Evolutionary conservation across 1,140 invertebrate species (phyloP), one percentile per base, ranked within the genome.

Genomic region (Drosophila kanapiae): DNA sequence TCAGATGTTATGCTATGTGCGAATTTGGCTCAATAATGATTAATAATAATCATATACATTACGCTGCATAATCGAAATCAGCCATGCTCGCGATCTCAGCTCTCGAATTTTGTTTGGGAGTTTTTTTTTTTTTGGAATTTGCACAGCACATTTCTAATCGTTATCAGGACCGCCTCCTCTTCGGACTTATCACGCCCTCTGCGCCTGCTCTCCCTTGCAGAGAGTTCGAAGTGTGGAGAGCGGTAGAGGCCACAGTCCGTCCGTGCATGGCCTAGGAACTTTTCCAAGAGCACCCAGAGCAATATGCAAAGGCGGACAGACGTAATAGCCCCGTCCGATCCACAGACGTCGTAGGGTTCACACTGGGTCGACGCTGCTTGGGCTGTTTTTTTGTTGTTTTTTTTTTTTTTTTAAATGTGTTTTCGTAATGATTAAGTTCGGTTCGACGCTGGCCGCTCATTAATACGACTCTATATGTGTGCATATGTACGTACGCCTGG

Each of bases 401-500:
- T n/a, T n/a, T n/a, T n/a, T n/a, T 18, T 56, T 56, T 86, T 85
- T 86, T 64, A 75, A 82, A 72, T 87, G 76, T 60, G 80, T 77
- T 86, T 86, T 87, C 82, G 79, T 78, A 86, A 87, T 72, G 80
- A 68, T 71, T 62, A 65, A 82, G 83, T 80, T 86, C 48, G 71
- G 60, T 70, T 83, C 53, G 58, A 64, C 80, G 76, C 57, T 76
- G 77, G 70, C 76, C 75, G 67, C 80, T 90, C 80, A 88, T 88
- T 84, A 84, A 84, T 62, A 68, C 57, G 47, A 8, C 51, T 38
- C 35, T 45, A 60, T 56, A 35, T 33, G 38, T 59, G 65, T 71
- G 57, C 48, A 29, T 29, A 47, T 67, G 31, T 47, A 53, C 38
- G 49, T 45, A 54, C 37, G 57, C 23, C 59, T 37, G 47, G 47